These are phyloP conservation scores for Diacarnus erythraeanus DNA, from an alignment of 37 sponge, comb jelly and placozoan species.

Conservation along the genomic window DNA sequence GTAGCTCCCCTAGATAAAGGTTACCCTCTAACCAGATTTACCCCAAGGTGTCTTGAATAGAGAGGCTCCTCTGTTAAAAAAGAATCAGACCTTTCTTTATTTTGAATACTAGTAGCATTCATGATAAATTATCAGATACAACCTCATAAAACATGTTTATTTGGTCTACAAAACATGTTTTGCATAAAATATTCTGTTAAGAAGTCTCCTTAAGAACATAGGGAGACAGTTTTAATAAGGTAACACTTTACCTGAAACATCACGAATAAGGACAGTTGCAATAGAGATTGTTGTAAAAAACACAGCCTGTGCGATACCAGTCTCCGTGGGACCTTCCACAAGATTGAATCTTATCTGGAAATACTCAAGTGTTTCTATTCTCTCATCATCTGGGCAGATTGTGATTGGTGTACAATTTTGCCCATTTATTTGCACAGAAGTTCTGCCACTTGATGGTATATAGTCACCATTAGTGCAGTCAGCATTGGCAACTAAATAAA, in stretches of 20 bases:
- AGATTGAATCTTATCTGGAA: neutral
- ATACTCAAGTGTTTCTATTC: neutral
- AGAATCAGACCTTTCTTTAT: too few relatives aligned
- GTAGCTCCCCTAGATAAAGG: too few relatives aligned
- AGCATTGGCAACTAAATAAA: neutral
- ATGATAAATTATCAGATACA: too few relatives aligned
- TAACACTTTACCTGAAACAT: neutral
- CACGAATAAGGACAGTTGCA: neutral
- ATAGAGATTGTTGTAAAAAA: neutral
- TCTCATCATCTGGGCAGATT: neutral
- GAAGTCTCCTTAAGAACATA: too few relatives aligned
- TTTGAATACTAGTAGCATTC: too few relatives aligned
- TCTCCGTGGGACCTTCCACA: neutral
- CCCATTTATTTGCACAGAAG: neutral
- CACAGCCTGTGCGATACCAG: neutral
- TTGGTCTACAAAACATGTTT: too few relatives aligned
- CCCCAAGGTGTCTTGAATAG: too few relatives aligned
- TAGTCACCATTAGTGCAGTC: neutral
- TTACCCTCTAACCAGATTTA: too few relatives aligned
- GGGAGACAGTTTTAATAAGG: too few relatives aligned
- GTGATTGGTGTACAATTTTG: neutral
- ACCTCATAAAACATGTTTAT: too few relatives aligned
- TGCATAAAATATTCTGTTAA: too few relatives aligned
- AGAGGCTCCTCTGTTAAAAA: too few relatives aligned
- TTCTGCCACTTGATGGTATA: neutral